A percentile compares a stretch with the other conserved stretches of the same genome.
Evolutionary conservation across 2,888 invertebrate genomes (phyloP).

Genomic region (Pocota personata): DNA sequence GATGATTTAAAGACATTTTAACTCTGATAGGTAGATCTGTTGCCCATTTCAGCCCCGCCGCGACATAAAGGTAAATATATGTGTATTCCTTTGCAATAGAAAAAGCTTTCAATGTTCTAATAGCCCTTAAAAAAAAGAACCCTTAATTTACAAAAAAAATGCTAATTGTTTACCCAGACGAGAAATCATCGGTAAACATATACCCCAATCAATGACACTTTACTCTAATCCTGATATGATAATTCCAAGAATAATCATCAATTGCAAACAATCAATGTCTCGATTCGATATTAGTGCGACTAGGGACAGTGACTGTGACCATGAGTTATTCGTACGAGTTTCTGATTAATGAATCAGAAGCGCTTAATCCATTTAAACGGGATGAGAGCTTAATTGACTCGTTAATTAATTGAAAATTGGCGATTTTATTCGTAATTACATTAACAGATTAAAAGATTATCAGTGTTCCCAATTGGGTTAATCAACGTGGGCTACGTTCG

Average conservation of each 20-base stretch:
- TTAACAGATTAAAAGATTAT: constrained; percentile 15
- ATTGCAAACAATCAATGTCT: background rate
- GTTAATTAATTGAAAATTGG: constrained; percentile 41
- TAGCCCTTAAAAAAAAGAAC: background rate
- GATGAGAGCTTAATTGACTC: constrained; percentile 14
- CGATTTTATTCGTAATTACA: constrained; percentile 17
- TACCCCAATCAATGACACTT: background rate
- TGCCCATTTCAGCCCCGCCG: no score
- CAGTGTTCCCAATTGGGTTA: background rate
- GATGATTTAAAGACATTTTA: no score
- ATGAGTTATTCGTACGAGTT: background rate
- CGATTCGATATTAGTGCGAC: background rate
- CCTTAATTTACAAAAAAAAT: background rate
- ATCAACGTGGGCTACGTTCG: background rate
- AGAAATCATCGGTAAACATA: background rate
- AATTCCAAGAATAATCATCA: background rate
- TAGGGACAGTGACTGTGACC: background rate
- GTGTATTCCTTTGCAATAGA: no score
- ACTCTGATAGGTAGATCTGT: no score
- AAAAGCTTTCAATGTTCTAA: no score
- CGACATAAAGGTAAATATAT: no score
- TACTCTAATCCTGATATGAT: background rate
- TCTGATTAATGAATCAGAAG: constrained; percentile 9
- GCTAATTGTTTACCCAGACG: background rate
- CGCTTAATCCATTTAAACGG: constrained; percentile 16